Base-by-base conservation (phyloP, 2,113 vertebrate species). In the Datnioides undecimradiatus region DNA sequence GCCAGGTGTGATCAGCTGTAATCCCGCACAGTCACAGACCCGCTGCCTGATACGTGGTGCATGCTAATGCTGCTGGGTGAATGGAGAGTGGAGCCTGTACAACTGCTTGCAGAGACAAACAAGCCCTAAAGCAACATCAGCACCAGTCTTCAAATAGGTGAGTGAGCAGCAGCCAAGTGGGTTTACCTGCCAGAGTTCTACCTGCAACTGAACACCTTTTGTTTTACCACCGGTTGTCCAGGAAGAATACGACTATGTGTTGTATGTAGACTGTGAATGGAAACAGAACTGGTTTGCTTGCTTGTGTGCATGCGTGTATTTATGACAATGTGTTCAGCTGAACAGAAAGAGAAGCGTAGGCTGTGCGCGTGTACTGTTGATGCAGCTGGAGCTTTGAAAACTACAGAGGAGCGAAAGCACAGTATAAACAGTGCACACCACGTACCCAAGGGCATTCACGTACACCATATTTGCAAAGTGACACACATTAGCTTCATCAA, bases 401-500 rank as follows among this genome's bases (percentile, higher is more conserved):
- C 65, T 67, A 36, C 57, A 70, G 27, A 60, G 55, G 40, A 33
- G 66, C 77, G 25, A n/a, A 19, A 31, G 13, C 29, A 57, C 11
- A 3, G 46, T 33, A 36, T 49, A 34, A 69, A 82, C 54, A 59
- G 27, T n/a, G 63, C 52, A 21, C 46, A 31, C 14, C 40, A 58
- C 34, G 27, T 36, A 55, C 76, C 48, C 52, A 2, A 23, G 64
- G 34, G 43, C 59, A 55, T 12, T n/a, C 73, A 65, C 46, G 55
- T 34, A 63, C 59, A 74, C 70, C 38, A 74, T 49, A 72, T 78
- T 59, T 76, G n/a, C 65, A 72, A 57, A 79, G 41, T 81, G 76
- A 84, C 79, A 80, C 79, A 82, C 63, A 83, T 83, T 45, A 66
- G 51, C 57, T 63, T 75, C 58, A 82, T 87, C 70, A 82, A 80